These are phyloP conservation scores for Melipona quadrifasciata DNA, from an alignment of 1,140 invertebrate genomes.

Conservation along the genomic window DNA sequence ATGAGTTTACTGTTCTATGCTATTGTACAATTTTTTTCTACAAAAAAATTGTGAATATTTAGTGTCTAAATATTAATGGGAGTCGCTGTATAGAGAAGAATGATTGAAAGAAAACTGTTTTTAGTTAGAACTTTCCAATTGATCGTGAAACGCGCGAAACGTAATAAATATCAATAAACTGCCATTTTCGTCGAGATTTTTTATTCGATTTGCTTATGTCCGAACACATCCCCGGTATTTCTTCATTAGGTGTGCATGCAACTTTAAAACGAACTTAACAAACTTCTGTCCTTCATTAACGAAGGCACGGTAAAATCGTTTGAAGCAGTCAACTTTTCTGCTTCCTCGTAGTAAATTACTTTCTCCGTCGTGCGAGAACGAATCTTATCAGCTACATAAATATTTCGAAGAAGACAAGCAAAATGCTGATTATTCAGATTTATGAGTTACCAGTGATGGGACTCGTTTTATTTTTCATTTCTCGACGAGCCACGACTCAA, in stretches of 20 bases:
- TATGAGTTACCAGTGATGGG: not conserved
- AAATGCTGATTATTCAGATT: not conserved
- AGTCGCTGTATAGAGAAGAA: too few species aligned
- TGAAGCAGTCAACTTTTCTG: constrained; percentile 5
- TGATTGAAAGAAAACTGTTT: too few species aligned
- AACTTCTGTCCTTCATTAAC: constrained; percentile 24
- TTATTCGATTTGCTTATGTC: not conserved
- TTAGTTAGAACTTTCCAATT: too few species aligned
- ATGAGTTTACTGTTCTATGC: too few species aligned
- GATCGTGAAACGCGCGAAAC: not conserved
- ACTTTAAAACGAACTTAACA: constrained; percentile 24
- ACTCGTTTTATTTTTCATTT: not conserved
- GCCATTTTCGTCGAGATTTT: not conserved
- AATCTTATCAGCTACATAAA: not conserved
- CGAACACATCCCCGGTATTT: not conserved
- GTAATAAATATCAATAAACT: not conserved
- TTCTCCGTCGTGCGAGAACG: not conserved
- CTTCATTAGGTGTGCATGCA: not conserved
- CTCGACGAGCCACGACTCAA: too few species aligned
- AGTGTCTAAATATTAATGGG: too few species aligned
- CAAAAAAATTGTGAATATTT: too few species aligned
- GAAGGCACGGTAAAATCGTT: constrained; percentile 5
- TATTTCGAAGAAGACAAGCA: not conserved
- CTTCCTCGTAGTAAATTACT: constrained; percentile 15
- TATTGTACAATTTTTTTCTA: too few species aligned